phyloP scores from a whole-genome alignment of 2,113 vertebrate species.

The Lota lota region DNA sequence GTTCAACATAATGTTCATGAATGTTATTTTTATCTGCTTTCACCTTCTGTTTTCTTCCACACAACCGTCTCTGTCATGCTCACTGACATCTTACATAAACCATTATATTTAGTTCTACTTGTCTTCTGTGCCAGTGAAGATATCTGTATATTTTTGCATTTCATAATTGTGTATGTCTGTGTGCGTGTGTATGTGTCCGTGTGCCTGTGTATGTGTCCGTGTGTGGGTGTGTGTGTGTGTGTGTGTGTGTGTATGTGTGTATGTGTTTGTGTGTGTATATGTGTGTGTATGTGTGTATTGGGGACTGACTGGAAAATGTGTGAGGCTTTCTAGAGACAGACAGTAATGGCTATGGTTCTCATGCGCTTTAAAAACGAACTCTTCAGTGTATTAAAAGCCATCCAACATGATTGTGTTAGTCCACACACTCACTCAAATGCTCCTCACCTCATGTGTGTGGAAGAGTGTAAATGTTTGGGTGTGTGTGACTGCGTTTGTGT shows the following conservation, averaged over 20 bases:
- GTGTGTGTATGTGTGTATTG: constrained; percentile 16
- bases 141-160: constrained; percentile 1
- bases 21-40: constrained; percentile 31
- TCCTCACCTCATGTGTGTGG: constrained; percentile 55
- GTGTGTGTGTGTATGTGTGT: constrained; percentile 8
- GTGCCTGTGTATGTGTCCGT: constrained; percentile 1
- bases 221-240: background rate
- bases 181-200: constrained; percentile 12
- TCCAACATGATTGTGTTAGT: constrained; percentile 64
- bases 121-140: constrained; percentile 2
- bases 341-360: constrained; percentile 57
- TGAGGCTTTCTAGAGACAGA: constrained; percentile 40
- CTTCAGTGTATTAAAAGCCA: constrained; percentile 62
- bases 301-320: constrained; percentile 35
- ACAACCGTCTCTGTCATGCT: constrained; percentile 39
- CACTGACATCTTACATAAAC: constrained; percentile 37
- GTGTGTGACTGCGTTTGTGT: constrained; percentile 9
- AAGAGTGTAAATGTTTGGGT: constrained; percentile 41
- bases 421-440: constrained; percentile 65
- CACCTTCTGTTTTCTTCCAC: constrained; percentile 14
- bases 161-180: background rate
- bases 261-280: background rate
- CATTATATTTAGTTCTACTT: constrained; percentile 24
- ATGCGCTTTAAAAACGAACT: constrained; percentile 48
- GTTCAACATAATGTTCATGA: constrained; percentile 29